Conservation (phyloP, 2,113 vertebrate species). For the Cryptoleucopteryx plumbea region DNA sequence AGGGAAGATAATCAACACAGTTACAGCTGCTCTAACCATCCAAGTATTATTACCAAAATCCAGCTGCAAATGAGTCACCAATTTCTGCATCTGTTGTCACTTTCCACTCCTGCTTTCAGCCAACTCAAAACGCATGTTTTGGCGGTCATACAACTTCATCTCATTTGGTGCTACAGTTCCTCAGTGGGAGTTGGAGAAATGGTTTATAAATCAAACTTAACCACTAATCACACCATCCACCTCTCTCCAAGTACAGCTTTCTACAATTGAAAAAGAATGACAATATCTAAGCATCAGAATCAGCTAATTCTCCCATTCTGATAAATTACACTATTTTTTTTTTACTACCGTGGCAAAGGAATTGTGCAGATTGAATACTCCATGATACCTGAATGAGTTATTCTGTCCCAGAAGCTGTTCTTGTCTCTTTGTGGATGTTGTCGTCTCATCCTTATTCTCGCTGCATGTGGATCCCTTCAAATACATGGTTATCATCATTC, state of each 20-base stretch:
- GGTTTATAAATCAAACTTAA: conserved; percentile 3
- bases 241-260: neutral
- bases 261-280: neutral
- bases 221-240: neutral
- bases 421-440: neutral
- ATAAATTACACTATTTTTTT: neutral
- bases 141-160: neutral
- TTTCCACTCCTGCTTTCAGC: neutral
- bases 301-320: neutral
- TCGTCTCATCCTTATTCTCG: neutral
- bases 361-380: neutral
- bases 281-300: neutral
- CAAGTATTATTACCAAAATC: neutral
- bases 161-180: neutral
- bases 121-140: conserved; percentile 12
- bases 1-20: neutral
- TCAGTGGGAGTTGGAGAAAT: neutral
- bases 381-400: neutral
- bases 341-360: neutral
- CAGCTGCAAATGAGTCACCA: neutral
- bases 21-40: neutral
- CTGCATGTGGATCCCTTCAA: neutral
- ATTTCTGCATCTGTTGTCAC: neutral
- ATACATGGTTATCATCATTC: neutral
- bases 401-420: neutral